A percentile compares a stretch with the other conserved stretches of the same genome.
Evolutionary conservation across 2,888 invertebrate species (phyloP).

Genomic region (Danaus chrysippus): DNA sequence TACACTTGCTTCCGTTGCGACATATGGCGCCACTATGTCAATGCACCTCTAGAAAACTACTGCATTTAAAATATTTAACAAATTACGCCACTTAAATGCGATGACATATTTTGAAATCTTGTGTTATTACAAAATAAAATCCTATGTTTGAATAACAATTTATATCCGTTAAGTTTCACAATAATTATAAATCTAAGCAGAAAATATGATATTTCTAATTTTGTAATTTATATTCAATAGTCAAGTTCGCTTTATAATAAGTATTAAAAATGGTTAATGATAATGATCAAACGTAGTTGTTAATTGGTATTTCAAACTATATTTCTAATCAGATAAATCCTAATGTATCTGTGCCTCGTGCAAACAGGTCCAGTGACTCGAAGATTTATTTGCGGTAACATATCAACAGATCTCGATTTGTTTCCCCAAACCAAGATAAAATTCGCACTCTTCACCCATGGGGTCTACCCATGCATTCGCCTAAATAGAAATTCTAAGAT

Average conservation of each 20-base stretch:
- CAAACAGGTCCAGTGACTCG: conserved; percentile 36
- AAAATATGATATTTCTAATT: no score
- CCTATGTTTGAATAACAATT: no score
- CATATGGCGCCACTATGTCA: conserved; percentile 18
- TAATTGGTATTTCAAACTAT: no score
- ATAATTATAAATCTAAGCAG: no score
- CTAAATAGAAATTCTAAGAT: conserved; percentile 21
- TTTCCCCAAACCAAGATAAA: conserved; percentile 36
- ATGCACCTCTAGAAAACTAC: conserved; percentile 8
- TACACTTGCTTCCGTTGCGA: conserved; percentile 19
- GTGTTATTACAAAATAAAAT: no score
- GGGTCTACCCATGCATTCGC: conserved; percentile 30
- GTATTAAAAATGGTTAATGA: no score
- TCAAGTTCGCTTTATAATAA: no score
- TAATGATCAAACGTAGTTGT: no score
- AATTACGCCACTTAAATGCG: neutral
- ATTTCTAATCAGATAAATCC: no score
- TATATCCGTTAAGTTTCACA: no score
- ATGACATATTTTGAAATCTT: neutral
- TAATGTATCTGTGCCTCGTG: neutral
- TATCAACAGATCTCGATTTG: conserved; percentile 46
- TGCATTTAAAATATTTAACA: conserved; percentile 3
- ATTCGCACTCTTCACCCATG: conserved; percentile 35
- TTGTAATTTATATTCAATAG: no score
- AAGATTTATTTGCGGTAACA: conserved; percentile 49